Evolutionary conservation across 2,113 vertebrate genomes (phyloP), one percentile per base, ranked within the genome.

Genomic region (Takifugu bimaculatus): DNA sequence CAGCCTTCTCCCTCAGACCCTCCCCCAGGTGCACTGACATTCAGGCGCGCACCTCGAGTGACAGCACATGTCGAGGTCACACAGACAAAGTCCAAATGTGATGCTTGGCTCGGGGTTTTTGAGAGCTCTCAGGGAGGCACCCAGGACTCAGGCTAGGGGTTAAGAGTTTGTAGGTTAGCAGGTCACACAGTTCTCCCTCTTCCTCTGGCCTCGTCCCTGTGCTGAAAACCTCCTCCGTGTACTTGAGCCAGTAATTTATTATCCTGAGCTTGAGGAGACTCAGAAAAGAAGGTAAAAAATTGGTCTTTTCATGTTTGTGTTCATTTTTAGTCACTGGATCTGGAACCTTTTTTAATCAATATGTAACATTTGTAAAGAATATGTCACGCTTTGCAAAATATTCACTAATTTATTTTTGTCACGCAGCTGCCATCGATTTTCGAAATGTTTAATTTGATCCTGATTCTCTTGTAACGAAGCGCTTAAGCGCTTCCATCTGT

Each of bases 201-300:
- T 72, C 80, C 84, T 15, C 77, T 64, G 57, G 81, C 83, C 83
- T 88, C 83, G 80, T 84, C 85, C 75, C 75, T 44, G 71, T 42
- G 57, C 81, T 82, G 82, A 86, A 88, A 88, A 79, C 83, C 88
- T 91, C 88, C 70, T 25, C 60, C 81, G 85, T 65, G 83, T 88
- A 88, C 84, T 91, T 91, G 80, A 87, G 85, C 76, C 74, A 68
- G 75, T 89, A 87, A 90, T 92, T 92, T 91, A 91, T 91, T 89
- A 86, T 77, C 80, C 52, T 4, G 26, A 60, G 57, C 35, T 64
- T 62, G 65, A 80, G 85, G 78, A 75, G 51, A 72, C 51, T 70
- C 58, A 69, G 74, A 84, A 74, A 50, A 65, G 54, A 63, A 67
- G 69, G 54, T 55, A 13, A 26, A 70, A 64, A 60, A 75, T 63